Conservation (phyloP, 2,888 invertebrate genomes). For the Macrophya annulata region DNA sequence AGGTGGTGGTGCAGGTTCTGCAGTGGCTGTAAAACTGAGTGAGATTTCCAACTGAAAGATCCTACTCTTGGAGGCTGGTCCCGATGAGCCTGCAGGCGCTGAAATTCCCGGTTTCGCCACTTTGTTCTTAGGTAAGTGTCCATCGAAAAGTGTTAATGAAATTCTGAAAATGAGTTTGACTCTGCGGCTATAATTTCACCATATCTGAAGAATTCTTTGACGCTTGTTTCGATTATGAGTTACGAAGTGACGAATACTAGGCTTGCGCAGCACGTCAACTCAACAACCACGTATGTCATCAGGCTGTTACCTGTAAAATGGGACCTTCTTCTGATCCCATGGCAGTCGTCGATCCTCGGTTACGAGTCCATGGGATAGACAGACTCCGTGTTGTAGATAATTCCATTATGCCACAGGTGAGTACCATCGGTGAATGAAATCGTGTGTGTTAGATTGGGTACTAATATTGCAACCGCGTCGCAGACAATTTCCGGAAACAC, state of each 20-base stretch:
- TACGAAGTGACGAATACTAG: conserved; percentile 85
- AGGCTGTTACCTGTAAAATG: conserved; percentile 87
- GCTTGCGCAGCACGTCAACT: conserved; percentile 85
- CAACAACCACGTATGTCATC: conserved; percentile 91
- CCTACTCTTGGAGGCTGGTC: conserved; percentile 87
- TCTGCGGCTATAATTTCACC: conserved; percentile 64
- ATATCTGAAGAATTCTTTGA: conserved; percentile 48
- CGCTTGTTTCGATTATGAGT: conserved; percentile 63
- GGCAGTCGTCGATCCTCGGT: background rate
- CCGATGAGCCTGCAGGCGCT: conserved; percentile 85
- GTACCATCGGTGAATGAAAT: background rate
- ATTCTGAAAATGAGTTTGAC: background rate
- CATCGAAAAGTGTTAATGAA: background rate
- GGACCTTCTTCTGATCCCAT: background rate
- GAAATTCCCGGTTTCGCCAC: conserved; percentile 85
- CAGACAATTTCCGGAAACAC: background rate
- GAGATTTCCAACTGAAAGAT: conserved; percentile 86
- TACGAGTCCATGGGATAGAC: background rate
- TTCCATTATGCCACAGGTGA: background rate
- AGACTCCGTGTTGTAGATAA: background rate
- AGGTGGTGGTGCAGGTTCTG: conserved; percentile 85
- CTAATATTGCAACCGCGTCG: background rate
- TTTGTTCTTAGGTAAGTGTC: conserved; percentile 82
- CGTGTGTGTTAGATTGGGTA: background rate
- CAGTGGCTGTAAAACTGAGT: conserved; percentile 85